Evolutionary conservation across 1,140 invertebrate species (phyloP).

Genomic region (Ephestia elutella): DNA sequence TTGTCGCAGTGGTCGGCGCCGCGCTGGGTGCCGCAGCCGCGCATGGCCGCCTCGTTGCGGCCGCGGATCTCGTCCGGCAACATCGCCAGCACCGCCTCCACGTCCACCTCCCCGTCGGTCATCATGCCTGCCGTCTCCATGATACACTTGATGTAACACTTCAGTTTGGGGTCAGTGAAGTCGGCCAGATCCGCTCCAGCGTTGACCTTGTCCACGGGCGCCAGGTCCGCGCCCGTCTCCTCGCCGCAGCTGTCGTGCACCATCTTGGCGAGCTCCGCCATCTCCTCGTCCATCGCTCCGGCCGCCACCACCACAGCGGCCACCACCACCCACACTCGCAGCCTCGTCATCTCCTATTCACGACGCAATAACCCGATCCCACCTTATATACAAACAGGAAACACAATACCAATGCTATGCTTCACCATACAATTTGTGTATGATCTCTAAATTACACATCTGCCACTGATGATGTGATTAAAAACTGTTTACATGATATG

Average conservation of each 20-base stretch:
- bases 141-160: conserved; percentile 62
- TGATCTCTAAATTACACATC: conserved; percentile 34
- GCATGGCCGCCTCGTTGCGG: conserved; percentile 35
- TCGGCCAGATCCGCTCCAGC: conserved; percentile 35
- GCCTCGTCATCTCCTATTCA: background rate
- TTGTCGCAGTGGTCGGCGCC: conserved; percentile 61
- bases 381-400: conserved; percentile 16
- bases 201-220: conserved; percentile 44
- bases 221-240: conserved; percentile 45
- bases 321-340: conserved; percentile 12
- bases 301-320: conserved; percentile 14
- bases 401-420: conserved; percentile 26
- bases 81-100: conserved; percentile 51
- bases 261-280: conserved; percentile 55
- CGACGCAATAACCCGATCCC: background rate
- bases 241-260: conserved; percentile 49
- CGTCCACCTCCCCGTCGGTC: conserved; percentile 47
- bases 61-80: conserved; percentile 41
- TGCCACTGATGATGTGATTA: conserved; percentile 26
- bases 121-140: conserved; percentile 67
- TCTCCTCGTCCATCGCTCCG: conserved; percentile 45
- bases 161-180: conserved; percentile 42
- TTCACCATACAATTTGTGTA: background rate
- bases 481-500: conserved; percentile 28
- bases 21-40: conserved; percentile 44